Percentiles rank a stretch among this genome's conserved stretches.
These are phyloP conservation scores for Bombyx mori DNA, from an alignment of 1,140 invertebrate species.

Conservation along the genomic window DNA sequence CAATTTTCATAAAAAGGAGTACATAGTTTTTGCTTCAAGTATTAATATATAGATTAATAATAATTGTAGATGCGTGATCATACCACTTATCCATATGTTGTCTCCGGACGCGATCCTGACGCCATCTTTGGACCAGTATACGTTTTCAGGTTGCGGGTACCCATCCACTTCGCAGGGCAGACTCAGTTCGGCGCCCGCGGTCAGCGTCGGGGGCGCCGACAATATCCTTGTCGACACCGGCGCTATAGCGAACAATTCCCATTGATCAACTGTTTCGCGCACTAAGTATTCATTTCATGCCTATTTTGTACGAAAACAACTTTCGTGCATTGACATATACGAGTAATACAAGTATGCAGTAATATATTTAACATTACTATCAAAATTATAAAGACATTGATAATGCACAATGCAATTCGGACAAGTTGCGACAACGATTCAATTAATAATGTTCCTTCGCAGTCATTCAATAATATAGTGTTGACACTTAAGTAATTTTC, in stretches of 20 bases:
- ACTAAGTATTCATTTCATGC: neutral
- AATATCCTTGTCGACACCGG: slow-evolving; percentile 35
- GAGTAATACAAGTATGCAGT: too few relatives aligned
- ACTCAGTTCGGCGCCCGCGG: slow-evolving; percentile 75
- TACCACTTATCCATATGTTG: slow-evolving; percentile 76
- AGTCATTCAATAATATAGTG: too few relatives aligned
- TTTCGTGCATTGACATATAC: slow-evolving; percentile 5
- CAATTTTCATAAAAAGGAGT: too few relatives aligned
- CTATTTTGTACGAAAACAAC: slow-evolving; percentile 3
- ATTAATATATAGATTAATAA: too few relatives aligned
- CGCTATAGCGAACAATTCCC: slow-evolving; percentile 19
- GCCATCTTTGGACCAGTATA: slow-evolving; percentile 86
- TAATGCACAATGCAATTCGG: too few relatives aligned
- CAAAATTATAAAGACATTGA: too few relatives aligned
- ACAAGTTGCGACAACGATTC: too few relatives aligned
- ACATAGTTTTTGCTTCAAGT: too few relatives aligned
- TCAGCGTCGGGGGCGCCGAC: slow-evolving; percentile 17
- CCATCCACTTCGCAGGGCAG: slow-evolving; percentile 84
- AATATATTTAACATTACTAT: too few relatives aligned
- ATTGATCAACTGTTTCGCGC: neutral
- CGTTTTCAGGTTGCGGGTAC: slow-evolving; percentile 77
- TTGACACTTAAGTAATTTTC: too few relatives aligned
- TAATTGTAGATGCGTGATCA: slow-evolving; percentile 10
- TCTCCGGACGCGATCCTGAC: slow-evolving; percentile 64
- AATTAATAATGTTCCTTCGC: too few relatives aligned